Evolutionary conservation across 2,113 vertebrate genomes (phyloP).

Genomic region (Bombycilla garrulus): DNA sequence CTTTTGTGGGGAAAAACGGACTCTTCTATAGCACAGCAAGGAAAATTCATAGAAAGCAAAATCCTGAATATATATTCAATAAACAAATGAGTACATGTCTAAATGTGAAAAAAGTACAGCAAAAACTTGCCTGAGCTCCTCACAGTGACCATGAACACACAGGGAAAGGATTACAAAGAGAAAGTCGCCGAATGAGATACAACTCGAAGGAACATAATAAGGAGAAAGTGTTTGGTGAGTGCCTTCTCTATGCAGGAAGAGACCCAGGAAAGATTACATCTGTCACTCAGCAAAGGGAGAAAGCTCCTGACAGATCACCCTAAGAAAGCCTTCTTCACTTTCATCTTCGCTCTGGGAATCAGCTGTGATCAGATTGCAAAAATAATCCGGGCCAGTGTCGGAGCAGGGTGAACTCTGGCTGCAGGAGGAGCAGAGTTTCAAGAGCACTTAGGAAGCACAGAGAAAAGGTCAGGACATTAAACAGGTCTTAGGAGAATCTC

Average conservation of each 20-base stretch:
- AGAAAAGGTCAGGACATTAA: not conserved
- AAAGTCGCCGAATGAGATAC: not conserved
- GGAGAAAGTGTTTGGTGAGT: conserved; percentile 2
- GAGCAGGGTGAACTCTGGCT: not conserved
- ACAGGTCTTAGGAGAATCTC: not conserved
- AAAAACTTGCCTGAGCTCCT: not conserved
- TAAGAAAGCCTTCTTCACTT: conserved; percentile 30
- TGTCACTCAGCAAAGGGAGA: conserved; percentile 36
- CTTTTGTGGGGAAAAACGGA: not conserved
- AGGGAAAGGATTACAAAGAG: not conserved
- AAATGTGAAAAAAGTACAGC: not conserved
- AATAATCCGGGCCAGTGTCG: conserved; percentile 1
- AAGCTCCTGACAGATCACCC: conserved; percentile 36
- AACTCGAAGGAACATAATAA: not conserved
- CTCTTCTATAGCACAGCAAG: not conserved
- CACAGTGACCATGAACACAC: not conserved
- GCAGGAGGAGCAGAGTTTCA: not conserved
- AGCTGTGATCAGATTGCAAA: conserved; percentile 47
- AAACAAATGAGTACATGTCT: not conserved
- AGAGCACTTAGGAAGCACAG: not conserved
- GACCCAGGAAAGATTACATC: conserved; percentile 21
- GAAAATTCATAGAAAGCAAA: not conserved
- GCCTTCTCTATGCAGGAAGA: not conserved
- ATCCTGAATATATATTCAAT: not conserved
- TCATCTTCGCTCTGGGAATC: not conserved